A percentile compares a stretch with the other conserved stretches of the same genome.
phyloP scores from a whole-genome alignment of 2,797 vertebrate species.

The Epinephelus malabaricus region DNA sequence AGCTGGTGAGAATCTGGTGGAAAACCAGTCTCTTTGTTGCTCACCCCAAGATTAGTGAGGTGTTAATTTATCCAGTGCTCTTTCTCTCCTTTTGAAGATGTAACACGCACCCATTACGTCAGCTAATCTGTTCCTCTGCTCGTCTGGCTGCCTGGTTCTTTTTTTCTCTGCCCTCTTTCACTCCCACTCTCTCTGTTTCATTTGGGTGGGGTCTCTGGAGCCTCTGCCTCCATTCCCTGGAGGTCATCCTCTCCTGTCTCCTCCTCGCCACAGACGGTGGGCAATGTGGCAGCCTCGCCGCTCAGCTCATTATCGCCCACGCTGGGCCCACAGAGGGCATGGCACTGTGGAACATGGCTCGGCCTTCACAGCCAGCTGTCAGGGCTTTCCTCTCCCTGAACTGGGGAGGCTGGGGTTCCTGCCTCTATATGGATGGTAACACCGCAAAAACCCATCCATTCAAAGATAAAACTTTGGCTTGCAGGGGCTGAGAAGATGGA shows the following conservation, averaged over 20 bases:
- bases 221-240: conserved; percentile 54
- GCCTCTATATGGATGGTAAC: background rate
- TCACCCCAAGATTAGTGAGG: conserved; percentile 27
- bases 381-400: conserved; percentile 57
- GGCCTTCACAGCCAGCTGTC: conserved; percentile 64
- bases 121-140: conserved; percentile 50
- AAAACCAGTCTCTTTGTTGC: conserved; percentile 35
- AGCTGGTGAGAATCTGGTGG: conserved; percentile 21
- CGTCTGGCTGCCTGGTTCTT: conserved; percentile 27
- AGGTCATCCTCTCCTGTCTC: conserved; percentile 61
- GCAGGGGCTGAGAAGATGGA: background rate
- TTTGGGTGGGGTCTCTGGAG: conserved; percentile 53
- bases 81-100: conserved; percentile 40
- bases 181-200: conserved; percentile 49
- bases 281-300: conserved; percentile 72
- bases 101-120: conserved; percentile 46
- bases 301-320: conserved; percentile 82
- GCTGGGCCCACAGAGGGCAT: conserved; percentile 68
- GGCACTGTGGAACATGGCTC: conserved; percentile 55
- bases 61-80: conserved; percentile 40
- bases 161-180: conserved; percentile 45
- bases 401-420: conserved; percentile 34
- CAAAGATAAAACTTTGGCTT: background rate
- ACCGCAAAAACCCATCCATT: conserved; percentile 1
- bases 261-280: conserved; percentile 67